These are phyloP conservation scores for Julus scanicus DNA, from an alignment of 2,888 invertebrate species.

Conservation along the genomic window DNA sequence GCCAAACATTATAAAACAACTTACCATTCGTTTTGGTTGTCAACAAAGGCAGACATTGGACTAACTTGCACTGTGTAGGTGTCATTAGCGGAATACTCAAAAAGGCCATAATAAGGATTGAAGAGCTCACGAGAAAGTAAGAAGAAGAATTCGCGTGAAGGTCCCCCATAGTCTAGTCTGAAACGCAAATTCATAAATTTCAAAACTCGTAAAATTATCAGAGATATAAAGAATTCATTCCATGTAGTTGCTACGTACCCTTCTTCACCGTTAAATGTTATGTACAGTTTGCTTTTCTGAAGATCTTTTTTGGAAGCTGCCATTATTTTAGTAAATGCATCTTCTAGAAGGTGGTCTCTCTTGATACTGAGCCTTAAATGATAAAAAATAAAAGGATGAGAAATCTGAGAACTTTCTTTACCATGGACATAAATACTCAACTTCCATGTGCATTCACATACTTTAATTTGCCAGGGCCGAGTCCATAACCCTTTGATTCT, in stretches of 20 bases:
- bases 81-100: slow-evolving; percentile 98
- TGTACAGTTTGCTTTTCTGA: slow-evolving; percentile 93
- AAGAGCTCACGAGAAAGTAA: slow-evolving; percentile 95
- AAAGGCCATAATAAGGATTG: slow-evolving; percentile 97
- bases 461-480: slow-evolving; percentile 97
- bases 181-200: no score
- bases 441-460: slow-evolving; percentile 68
- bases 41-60: slow-evolving; percentile 96
- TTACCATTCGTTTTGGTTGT: slow-evolving; percentile 95
- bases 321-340: slow-evolving; percentile 97
- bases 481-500: slow-evolving; percentile 96
- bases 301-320: slow-evolving; percentile 94
- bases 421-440: neutral
- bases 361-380: slow-evolving; percentile 84
- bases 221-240: neutral
- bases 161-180: slow-evolving; percentile 93
- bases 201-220: neutral
- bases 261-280: slow-evolving; percentile 94
- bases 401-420: neutral
- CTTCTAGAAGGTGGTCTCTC: slow-evolving; percentile 91
- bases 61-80: slow-evolving; percentile 87
- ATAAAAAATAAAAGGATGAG: slow-evolving; percentile 57
- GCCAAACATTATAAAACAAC: slow-evolving; percentile 60
- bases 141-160: slow-evolving; percentile 97
- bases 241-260: slow-evolving; percentile 71